phyloP scores from a whole-genome alignment of 2,797 vertebrate genomes.

The Sebastes alutus region DNA sequence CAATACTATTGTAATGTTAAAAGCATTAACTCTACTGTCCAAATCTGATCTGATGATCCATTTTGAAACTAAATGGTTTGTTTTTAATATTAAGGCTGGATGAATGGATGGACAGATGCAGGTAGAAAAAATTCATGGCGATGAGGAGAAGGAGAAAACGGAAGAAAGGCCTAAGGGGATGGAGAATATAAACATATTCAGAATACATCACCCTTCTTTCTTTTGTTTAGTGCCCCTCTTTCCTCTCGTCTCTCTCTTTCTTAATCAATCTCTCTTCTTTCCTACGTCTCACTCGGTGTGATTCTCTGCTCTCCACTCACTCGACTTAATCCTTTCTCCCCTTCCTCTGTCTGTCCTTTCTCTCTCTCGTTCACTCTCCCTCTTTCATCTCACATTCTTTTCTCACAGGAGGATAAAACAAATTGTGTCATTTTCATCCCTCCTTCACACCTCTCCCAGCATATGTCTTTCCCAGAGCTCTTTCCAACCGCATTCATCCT shows the following conservation, averaged over 20 bases:
- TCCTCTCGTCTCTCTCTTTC: background rate
- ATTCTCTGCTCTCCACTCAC: constrained; percentile 28
- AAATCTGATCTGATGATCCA: background rate
- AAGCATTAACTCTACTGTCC: background rate
- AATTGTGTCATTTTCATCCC: constrained; percentile 55
- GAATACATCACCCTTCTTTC: background rate
- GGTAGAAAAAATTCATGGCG: background rate
- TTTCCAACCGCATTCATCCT: constrained; percentile 45
- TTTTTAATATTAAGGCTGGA: background rate
- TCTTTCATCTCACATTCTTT: constrained; percentile 56
- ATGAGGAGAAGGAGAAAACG: background rate
- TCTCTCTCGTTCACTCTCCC: background rate
- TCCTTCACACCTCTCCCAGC: constrained; percentile 58
- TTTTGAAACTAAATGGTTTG: background rate
- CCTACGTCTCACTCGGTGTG: constrained; percentile 13
- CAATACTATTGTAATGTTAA: background rate
- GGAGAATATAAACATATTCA: background rate
- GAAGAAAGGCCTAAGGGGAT: background rate
- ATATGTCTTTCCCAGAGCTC: constrained; percentile 27
- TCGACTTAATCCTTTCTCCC: constrained; percentile 35
- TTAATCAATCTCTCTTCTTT: constrained; percentile 35
- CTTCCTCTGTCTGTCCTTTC: constrained; percentile 20
- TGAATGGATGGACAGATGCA: background rate
- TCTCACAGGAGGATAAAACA: constrained; percentile 60
- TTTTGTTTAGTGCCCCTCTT: background rate